These are phyloP conservation scores for Rhincodon typus DNA, from an alignment of 2,797 vertebrate species.

Conservation along the genomic window DNA sequence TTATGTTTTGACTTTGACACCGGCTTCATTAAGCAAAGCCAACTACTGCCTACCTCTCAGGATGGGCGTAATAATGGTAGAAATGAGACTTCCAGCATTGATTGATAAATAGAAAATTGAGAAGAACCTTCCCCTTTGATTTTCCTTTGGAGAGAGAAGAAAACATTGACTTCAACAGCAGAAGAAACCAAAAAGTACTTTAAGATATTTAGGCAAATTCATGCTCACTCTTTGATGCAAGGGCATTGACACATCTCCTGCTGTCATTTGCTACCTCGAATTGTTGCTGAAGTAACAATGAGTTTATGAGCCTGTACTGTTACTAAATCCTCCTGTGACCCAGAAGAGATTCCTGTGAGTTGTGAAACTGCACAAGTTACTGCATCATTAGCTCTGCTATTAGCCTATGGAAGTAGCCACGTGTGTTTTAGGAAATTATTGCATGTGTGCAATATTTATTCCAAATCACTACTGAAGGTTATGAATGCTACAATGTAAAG, in stretches of 20 bases:
- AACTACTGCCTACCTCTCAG: slow-evolving; percentile 68
- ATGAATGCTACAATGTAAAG: neutral
- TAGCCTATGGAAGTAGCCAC: neutral
- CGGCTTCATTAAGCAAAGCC: neutral
- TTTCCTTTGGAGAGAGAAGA: slow-evolving; percentile 62
- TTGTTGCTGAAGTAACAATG: neutral
- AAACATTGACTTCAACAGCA: neutral
- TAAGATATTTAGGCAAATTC: neutral
- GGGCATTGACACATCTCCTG: neutral
- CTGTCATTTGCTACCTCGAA: neutral
- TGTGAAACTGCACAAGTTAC: neutral
- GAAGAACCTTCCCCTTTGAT: slow-evolving; percentile 80
- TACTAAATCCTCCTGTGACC: neutral
- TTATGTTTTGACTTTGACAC: neutral
- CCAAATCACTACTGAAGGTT: neutral
- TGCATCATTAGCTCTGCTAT: neutral
- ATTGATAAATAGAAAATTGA: slow-evolving; percentile 91
- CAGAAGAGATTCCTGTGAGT: neutral
- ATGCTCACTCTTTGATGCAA: neutral
- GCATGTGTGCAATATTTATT: neutral
- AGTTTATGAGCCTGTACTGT: neutral
- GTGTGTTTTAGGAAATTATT: neutral
- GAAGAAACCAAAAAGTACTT: neutral
- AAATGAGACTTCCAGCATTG: slow-evolving; percentile 86
- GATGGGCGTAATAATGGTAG: slow-evolving; percentile 82